These are phyloP conservation scores for Baccha elongata DNA, from an alignment of 2,888 invertebrate species.

Conservation along the genomic window DNA sequence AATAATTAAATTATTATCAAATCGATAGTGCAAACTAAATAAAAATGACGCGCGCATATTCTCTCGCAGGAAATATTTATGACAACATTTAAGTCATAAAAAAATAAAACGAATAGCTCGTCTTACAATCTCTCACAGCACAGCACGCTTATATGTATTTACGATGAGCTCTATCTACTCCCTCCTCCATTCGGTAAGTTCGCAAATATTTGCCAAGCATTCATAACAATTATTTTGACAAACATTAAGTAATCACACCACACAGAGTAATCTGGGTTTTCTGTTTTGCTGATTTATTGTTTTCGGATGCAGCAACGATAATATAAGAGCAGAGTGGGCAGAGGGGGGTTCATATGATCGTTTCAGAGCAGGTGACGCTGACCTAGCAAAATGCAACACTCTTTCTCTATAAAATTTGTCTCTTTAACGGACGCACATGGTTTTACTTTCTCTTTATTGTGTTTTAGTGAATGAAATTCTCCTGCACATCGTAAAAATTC, in stretches of 20 bases:
- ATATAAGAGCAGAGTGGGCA: constrained; percentile 6
- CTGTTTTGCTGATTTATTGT: constrained; percentile 4
- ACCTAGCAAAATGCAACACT: constrained; percentile 30
- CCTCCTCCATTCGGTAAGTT: not conserved
- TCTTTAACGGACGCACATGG: constrained; percentile 51
- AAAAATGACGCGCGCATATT: constrained; percentile 5
- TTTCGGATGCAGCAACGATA: constrained; percentile 19
- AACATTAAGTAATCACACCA: constrained; percentile 57
- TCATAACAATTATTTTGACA: constrained; percentile 46
- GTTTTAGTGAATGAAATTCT: constrained; percentile 68
- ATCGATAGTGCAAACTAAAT: constrained; percentile 23
- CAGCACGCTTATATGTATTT: constrained; percentile 13
- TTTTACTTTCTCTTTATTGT: constrained; percentile 18
- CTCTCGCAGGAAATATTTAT: constrained; percentile 41
- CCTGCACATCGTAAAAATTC: constrained; percentile 35
- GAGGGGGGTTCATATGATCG: constrained; percentile 31
- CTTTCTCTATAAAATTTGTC: not conserved
- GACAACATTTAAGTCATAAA: constrained; percentile 43
- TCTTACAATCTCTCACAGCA: not conserved
- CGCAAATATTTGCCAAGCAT: constrained; percentile 63
- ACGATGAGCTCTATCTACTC: constrained; percentile 8
- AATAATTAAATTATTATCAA: constrained; percentile 32
- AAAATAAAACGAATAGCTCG: constrained; percentile 11
- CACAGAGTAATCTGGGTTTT: constrained; percentile 41
- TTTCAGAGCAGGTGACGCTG: constrained; percentile 35